Percentiles rank a stretch among this genome's conserved stretches.
phyloP scores from a whole-genome alignment of 2,113 vertebrate species.

The Pseudorasbora parva region DNA sequence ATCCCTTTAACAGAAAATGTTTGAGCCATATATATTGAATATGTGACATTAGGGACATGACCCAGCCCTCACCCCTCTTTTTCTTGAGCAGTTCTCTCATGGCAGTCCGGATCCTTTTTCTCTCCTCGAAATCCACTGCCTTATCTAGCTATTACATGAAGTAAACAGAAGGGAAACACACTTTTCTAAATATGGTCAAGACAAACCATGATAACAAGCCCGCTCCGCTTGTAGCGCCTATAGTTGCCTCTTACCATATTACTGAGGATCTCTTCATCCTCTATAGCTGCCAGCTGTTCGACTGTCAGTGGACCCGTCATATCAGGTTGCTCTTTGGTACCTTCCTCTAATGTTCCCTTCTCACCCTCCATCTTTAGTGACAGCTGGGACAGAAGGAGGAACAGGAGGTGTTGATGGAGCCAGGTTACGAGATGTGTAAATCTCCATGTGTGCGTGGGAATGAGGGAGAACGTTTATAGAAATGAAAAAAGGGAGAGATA shows the following conservation, averaged over 20 bases:
- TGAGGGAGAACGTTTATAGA: conserved; percentile 21
- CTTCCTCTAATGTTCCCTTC: conserved; percentile 7
- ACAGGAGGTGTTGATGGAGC: conserved; percentile 20
- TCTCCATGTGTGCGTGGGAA: conserved; percentile 43
- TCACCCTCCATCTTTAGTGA: conserved; percentile 15
- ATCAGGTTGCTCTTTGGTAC: conserved; percentile 1
- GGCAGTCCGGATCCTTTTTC: conserved; percentile 86
- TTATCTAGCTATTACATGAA: conserved; percentile 81
- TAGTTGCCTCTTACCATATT: conserved; percentile 84
- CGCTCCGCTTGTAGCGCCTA: background rate
- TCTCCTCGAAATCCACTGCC: conserved; percentile 86
- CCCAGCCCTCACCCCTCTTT: conserved; percentile 82
- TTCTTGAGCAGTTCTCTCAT: conserved; percentile 91
- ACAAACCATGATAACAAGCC: conserved; percentile 34
- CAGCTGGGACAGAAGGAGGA: conserved; percentile 24
- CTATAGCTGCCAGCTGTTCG: conserved; percentile 81
- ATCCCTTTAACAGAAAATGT: background rate
- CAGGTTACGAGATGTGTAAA: conserved; percentile 24
- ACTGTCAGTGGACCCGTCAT: conserved; percentile 67
- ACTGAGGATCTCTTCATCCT: conserved; percentile 91
- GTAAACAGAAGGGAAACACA: conserved; percentile 21
- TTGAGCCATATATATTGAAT: conserved; percentile 20
- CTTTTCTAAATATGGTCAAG: conserved; percentile 36
- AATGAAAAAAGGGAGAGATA: background rate
- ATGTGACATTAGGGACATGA: background rate